Base-by-base conservation (phyloP, 2,888 invertebrate genomes). In the Synanthedon myopaeformis region DNA sequence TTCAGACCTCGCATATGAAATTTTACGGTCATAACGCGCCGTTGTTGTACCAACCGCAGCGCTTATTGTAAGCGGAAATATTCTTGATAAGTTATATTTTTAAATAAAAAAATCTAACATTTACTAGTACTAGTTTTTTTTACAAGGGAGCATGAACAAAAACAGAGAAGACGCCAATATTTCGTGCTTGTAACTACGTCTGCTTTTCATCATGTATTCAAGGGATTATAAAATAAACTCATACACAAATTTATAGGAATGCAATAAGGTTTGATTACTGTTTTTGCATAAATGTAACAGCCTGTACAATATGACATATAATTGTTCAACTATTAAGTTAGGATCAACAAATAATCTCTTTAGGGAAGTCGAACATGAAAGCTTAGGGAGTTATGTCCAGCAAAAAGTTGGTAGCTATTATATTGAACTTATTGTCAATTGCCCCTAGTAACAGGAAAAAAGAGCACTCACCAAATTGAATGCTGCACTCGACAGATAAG, bases 401-500 rank as follows among this genome's bases (percentile, higher is more conserved):
- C 13, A 14, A 45, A 45, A 45, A 45, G 45, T n/a, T 45, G 13
- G 8, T 45, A 45, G 13, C 14, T 45, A 35, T 35, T 45, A n/a
- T 45, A 55, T 50, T 52, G 55, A 56, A 53, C 45, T 56, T 55
- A 61, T 61, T 63, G 61, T 61, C 55, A 56, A 55, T 55, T 54
- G 42, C 55, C 55, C 57, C 56, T 56, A 51, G 50, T 19, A 51
- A 50, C 55, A 56, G 57, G 13, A 57, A 56, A 65, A 68, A 65
- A 62, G 59, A 62, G 57, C 60, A 64, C 59, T 59, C 59, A 42
- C 51, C 52, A 59, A 59, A 64, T 68, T 65, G 72, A 63, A 67
- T 61, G 60, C 65, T 72, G 74, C 66, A 65, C 62, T 67, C 67
- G 63, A 61, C 65, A 65, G 75, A 74, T 74, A 75, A 72, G 70